Percentiles rank a stretch among this genome's conserved stretches.
Conservation (phyloP, 2,113 vertebrate species). For the Barnardius zonarius region DNA sequence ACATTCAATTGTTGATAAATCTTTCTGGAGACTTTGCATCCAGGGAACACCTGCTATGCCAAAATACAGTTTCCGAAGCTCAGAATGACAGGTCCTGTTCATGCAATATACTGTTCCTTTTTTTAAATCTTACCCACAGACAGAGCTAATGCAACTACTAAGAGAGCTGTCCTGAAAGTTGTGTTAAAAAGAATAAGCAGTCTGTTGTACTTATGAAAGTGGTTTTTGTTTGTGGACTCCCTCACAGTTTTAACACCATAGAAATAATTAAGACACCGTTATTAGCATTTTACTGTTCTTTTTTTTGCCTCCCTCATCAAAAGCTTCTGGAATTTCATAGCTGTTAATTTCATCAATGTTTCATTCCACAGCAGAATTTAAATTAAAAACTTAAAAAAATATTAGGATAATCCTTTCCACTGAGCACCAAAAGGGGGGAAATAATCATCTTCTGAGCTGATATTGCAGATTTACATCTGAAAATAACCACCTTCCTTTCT, state of each 20-base stretch:
- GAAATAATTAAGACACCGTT: neutral
- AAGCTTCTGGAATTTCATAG: neutral
- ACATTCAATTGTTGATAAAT: neutral
- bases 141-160: neutral
- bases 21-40: neutral
- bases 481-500: neutral
- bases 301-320: neutral
- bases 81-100: neutral
- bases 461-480: neutral
- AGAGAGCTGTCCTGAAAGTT: neutral
- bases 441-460: neutral
- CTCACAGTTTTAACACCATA: neutral
- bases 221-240: neutral
- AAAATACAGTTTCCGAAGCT: neutral
- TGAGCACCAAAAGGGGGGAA: fast-evolving
- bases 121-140: neutral
- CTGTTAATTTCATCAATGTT: neutral
- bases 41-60: neutral
- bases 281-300: neutral
- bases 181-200: neutral
- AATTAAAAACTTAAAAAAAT: neutral
- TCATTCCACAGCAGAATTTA: neutral
- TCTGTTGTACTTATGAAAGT: neutral
- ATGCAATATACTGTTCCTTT: neutral
- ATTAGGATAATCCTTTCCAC: neutral